phyloP scores from a whole-genome alignment of 2,113 vertebrate species.

The Poeciliopsis retropinna region DNA sequence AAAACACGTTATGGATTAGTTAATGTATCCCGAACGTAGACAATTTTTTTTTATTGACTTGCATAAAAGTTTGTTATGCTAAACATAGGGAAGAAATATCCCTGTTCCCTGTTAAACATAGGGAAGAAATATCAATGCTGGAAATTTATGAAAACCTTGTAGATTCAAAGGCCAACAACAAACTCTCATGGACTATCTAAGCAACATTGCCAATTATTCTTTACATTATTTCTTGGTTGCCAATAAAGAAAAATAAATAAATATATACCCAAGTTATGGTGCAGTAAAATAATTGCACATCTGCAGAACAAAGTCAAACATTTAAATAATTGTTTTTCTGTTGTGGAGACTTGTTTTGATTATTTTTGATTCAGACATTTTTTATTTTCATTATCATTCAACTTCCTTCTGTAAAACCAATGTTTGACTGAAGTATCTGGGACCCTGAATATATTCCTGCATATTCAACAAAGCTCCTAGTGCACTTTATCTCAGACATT shows the following conservation, averaged over 20 bases:
- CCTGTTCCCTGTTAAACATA: neutral
- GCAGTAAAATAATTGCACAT: neutral
- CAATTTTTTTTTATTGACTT: neutral
- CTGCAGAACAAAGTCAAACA: neutral
- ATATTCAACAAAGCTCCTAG: neutral
- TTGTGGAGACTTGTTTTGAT: too few relatives aligned
- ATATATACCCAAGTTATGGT: neutral
- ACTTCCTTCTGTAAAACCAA: too few relatives aligned
- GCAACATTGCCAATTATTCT: neutral
- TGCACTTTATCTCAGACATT: conserved; percentile 50
- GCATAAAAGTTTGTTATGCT: neutral
- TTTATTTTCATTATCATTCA: too few relatives aligned
- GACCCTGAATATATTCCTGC: neutral
- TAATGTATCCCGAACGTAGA: neutral
- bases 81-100: too few relatives aligned
- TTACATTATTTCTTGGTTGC: too few relatives aligned
- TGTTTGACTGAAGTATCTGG: neutral
- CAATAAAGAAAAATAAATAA: neutral
- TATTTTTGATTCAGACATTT: too few relatives aligned
- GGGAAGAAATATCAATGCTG: neutral
- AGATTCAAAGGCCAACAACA: neutral
- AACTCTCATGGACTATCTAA: too few relatives aligned
- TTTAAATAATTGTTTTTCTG: neutral
- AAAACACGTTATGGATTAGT: neutral
- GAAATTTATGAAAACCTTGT: neutral